Base-by-base conservation (phyloP, 2,113 vertebrate species). In the Anguilla japonica region DNA sequence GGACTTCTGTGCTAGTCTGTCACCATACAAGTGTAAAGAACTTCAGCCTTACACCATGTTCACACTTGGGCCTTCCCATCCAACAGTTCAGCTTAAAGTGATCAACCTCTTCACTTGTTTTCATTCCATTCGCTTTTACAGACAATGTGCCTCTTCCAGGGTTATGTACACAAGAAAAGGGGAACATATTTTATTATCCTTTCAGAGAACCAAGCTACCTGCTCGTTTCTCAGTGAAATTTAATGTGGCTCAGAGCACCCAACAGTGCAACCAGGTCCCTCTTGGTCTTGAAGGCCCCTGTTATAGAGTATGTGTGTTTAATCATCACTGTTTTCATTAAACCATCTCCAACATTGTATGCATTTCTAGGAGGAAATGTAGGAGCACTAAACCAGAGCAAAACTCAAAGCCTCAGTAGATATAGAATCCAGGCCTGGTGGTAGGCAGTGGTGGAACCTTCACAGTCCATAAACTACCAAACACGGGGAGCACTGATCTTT, bases 221-320 rank as follows among this genome's bases (percentile, higher is more conserved):
- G 40, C 41, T 41, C 22, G 18, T 81, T 75, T n/a, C 26, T 26
- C 71, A 75, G 50, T 40, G 34, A 15, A 11, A 40, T 41, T 20
- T 60, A 26, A 43, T 82, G 79, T 87, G 79, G 57, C 57, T 46
- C 57, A 84, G 20, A 5, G 80, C 56, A 43, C 50, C n/a, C 79
- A 41, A 56, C 41, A 26, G 40, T 14, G 43, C 29, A 60, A 34
- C 18, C 13, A 57, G 79, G 57, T 60, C 50, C 41, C 40, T 71
- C n/a, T 4, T 81, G 50, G 41, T 82, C 57, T 8, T 86, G 39
- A 82, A 63, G 20, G 20, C 82, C 41, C 63, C 83, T 29, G 41
- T 18, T 15, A 78, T 57, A 16, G 22, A 82, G 43, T 50, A 82
- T 82, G 22, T 43, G 43, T 20, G 11, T 50, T 82, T 82, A 81